A percentile compares a stretch with the other conserved stretches of the same genome.
Conservation (phyloP, 2,113 vertebrate genomes). For the Tragelaphus scriptus region DNA sequence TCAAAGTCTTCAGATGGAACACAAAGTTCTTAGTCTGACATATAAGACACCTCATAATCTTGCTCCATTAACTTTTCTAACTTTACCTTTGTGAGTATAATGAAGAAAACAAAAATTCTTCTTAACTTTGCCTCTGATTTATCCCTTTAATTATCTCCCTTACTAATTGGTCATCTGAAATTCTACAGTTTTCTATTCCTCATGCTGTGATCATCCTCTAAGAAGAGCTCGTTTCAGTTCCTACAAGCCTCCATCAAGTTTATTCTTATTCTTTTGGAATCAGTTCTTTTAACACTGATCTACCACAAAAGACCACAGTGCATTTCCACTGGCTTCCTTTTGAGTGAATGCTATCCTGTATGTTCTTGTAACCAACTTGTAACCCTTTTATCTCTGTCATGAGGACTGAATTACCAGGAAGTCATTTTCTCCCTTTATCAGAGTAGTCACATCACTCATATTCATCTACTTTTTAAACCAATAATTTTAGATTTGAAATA, state of each 20-base stretch:
- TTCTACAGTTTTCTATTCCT: not conserved
- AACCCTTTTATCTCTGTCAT: not conserved
- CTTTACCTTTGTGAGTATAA: not conserved
- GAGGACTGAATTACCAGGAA: not conserved
- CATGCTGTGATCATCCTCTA: not conserved
- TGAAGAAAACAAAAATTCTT: not conserved
- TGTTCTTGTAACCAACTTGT: not conserved
- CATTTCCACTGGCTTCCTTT: not conserved
- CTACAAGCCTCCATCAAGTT: not conserved
- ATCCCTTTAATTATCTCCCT: not conserved
- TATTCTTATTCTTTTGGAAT: not conserved
- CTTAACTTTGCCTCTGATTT: not conserved
- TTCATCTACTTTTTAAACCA: not conserved
- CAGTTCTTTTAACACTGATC: not conserved
- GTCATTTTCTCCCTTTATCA: not conserved
- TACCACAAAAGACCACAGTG: not conserved
- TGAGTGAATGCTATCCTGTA: not conserved
- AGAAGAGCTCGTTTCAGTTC: not conserved
- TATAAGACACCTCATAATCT: not conserved
- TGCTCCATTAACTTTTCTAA: not conserved
- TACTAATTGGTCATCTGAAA: not conserved
- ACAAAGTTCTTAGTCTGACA: not conserved
- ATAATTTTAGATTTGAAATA: not conserved
- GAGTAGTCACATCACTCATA: not conserved
- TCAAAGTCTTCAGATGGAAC: not conserved